A percentile compares a stretch with the other conserved stretches of the same genome.
Conservation (phyloP, 2,797 vertebrate genomes). For the Meriones psammophilus region DNA sequence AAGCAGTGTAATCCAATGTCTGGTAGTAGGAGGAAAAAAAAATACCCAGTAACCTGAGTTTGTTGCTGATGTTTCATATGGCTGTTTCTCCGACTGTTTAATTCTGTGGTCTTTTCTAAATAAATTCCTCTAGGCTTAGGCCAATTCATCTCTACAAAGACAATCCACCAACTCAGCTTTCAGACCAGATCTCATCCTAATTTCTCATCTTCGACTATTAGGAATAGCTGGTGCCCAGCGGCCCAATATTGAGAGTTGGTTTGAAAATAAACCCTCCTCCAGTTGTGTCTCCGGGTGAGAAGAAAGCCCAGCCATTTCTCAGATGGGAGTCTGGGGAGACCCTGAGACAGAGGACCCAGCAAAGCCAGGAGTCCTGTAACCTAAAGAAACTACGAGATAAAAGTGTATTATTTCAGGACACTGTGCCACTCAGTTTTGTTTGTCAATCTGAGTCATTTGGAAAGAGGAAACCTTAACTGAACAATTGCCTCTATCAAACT, state of each 20-base stretch:
- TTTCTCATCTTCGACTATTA: slow-evolving; percentile 2
- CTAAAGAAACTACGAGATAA: slow-evolving; percentile 43
- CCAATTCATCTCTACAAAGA: not conserved
- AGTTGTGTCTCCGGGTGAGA: slow-evolving; percentile 24
- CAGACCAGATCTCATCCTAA: not conserved
- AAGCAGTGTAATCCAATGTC: not conserved
- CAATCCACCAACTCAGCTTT: not conserved
- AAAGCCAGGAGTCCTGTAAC: not conserved
- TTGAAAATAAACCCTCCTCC: slow-evolving; percentile 18
- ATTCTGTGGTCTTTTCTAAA: not conserved
- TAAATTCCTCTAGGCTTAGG: not conserved
- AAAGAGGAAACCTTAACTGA: not conserved
- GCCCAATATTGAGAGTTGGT: not conserved
- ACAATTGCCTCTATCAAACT: not conserved
- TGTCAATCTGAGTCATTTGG: not conserved
- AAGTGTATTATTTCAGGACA: slow-evolving; percentile 28
- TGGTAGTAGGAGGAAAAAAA: not conserved
- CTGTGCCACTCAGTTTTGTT: not conserved
- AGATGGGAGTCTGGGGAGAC: not conserved
- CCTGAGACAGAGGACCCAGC: slow-evolving; percentile 3
- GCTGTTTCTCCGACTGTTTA: not conserved
- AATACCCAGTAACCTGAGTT: not conserved
- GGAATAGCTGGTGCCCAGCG: slow-evolving; percentile 5
- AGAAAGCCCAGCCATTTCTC: not conserved
- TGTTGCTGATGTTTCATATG: not conserved